Evolutionary conservation across 2,113 vertebrate genomes (phyloP).

Genomic region (Gnathochromis pfefferi): DNA sequence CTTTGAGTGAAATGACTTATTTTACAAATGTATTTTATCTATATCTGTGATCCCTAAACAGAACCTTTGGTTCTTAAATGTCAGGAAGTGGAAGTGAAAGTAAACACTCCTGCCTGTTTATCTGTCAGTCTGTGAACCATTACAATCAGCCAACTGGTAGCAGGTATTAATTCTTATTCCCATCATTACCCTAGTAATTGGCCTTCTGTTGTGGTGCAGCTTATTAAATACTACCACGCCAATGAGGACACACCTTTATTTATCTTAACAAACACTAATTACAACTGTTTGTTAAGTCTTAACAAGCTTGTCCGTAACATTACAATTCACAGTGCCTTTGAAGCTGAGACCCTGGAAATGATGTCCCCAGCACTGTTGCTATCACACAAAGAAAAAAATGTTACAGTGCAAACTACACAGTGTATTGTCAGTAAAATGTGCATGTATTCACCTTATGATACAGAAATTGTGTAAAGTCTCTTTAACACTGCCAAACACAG

Average conservation of each 20-base stretch:
- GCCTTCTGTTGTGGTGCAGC: neutral
- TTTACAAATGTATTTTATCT: neutral
- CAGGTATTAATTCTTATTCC: neutral
- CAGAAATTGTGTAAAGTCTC: neutral
- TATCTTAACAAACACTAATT: constrained; percentile 30
- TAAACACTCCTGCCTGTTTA: neutral
- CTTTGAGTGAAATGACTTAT: neutral
- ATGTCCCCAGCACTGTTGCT: neutral
- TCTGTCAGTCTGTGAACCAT: neutral
- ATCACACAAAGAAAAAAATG: neutral
- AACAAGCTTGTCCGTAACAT: neutral
- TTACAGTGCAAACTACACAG: neutral
- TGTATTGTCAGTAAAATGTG: neutral
- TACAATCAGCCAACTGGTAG: neutral
- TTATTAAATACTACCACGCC: constrained; percentile 26
- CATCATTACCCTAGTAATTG: neutral
- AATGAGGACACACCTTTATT: constrained; percentile 5
- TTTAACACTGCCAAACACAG: neutral
- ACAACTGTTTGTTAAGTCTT: neutral
- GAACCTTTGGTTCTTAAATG: neutral
- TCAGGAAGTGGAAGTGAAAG: neutral
- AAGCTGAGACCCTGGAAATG: neutral
- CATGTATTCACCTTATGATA: neutral
- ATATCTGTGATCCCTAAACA: neutral
- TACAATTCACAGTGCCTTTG: constrained; percentile 33